Percentiles rank a stretch among this genome's conserved stretches.
phyloP scores from a whole-genome alignment of 2,888 invertebrate genomes.

The Microplitis manilae region DNA sequence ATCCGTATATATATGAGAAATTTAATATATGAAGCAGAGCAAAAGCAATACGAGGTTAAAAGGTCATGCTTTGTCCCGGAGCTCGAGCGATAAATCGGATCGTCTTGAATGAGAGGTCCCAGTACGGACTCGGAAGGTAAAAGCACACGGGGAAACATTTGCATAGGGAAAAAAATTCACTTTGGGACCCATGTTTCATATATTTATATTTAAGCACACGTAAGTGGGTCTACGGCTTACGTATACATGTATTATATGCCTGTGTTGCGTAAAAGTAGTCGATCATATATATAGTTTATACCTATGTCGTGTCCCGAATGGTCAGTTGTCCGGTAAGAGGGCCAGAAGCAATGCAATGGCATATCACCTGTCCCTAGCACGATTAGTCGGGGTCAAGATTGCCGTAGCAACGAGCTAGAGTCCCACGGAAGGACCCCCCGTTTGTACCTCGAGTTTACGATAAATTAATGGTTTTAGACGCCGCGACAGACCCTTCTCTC shows the following conservation, averaged over 20 bases:
- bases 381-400: constrained; percentile 68
- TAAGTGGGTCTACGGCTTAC: constrained; percentile 30
- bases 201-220: constrained; percentile 31
- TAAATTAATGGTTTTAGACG: constrained; percentile 67
- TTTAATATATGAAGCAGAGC: neutral
- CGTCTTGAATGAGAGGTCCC: constrained; percentile 42
- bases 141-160: constrained; percentile 33
- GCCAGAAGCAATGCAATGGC: constrained; percentile 46
- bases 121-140: constrained; percentile 33
- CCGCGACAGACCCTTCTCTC: constrained; percentile 31
- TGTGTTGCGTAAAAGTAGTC: constrained; percentile 5
- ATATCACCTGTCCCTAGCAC: constrained; percentile 64
- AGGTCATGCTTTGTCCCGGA: constrained; percentile 31
- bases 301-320: constrained; percentile 48
- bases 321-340: constrained; percentile 59
- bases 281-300: constrained; percentile 22
- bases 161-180: constrained; percentile 38
- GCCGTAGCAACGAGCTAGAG: constrained; percentile 41
- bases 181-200: constrained; percentile 28
- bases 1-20: neutral
- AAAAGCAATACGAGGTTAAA: constrained; percentile 22
- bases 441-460: constrained; percentile 59
- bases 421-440: constrained; percentile 47
- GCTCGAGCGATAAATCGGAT: constrained; percentile 47
- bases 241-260: neutral